phyloP scores from a whole-genome alignment of 2,797 vertebrate genomes.

The Botia kubotai region DNA sequence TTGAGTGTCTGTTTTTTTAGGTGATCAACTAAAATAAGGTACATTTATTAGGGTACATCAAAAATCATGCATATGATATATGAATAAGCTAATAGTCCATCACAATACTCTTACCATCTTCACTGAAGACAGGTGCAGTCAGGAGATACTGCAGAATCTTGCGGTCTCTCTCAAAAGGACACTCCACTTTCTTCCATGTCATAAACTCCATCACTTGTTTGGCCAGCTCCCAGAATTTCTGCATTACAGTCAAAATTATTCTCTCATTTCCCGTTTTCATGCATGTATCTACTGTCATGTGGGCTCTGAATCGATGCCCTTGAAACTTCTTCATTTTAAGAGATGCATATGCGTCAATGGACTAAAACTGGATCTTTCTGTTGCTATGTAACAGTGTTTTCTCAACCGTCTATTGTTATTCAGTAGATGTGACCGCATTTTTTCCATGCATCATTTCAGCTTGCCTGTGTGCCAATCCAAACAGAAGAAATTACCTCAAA shows the following conservation, averaged over 20 bases:
- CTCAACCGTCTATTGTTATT: conserved; percentile 21
- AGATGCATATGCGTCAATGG: conserved; percentile 54
- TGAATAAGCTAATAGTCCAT: not conserved
- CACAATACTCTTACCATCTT: conserved; percentile 82
- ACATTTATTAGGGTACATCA: too few species aligned
- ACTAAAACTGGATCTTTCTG: conserved; percentile 28
- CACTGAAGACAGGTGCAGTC: conserved; percentile 87
- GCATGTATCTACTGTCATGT: conserved; percentile 50
- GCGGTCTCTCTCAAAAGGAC: conserved; percentile 92
- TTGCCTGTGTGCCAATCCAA: conserved; percentile 7
- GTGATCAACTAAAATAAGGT: not conserved
- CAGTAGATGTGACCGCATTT: not conserved
- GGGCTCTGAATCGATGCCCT: not conserved
- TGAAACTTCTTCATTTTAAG: conserved; percentile 62
- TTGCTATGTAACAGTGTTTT: conserved; percentile 51
- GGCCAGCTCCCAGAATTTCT: conserved; percentile 97
- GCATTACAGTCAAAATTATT: conserved; percentile 11
- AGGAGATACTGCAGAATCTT: conserved; percentile 91
- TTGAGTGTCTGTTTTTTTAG: not conserved
- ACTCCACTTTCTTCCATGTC: conserved; percentile 93
- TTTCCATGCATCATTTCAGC: conserved; percentile 30
- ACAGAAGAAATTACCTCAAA: conserved; percentile 83
- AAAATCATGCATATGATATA: not conserved
- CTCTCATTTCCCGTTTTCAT: conserved; percentile 29
- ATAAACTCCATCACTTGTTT: conserved; percentile 95